Percentiles rank a stretch among this genome's conserved stretches.
These are phyloP conservation scores for Orthochromis indermauri DNA, from an alignment of 2,113 vertebrate genomes.

Conservation along the genomic window DNA sequence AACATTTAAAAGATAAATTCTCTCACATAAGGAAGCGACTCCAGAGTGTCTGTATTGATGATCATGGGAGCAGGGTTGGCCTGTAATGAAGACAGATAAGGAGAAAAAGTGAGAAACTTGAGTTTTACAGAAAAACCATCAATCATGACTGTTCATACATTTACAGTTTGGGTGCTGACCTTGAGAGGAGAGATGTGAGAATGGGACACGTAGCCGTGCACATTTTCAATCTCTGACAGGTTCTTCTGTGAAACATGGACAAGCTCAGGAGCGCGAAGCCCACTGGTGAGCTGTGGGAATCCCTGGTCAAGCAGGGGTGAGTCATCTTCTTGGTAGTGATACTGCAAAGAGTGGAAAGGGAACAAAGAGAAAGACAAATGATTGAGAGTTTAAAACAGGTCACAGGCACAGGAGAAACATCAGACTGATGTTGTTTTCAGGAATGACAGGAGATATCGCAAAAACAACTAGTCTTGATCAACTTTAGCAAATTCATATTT, in stretches of 20 bases:
- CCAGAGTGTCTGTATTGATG: constrained; percentile 96
- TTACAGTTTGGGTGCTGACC: constrained; percentile 63
- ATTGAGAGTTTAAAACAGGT: neutral
- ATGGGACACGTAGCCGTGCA: constrained; percentile 93
- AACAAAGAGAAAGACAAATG: neutral
- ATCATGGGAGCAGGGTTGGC: constrained; percentile 94
- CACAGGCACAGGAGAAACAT: neutral
- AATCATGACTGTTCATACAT: constrained; percentile 12
- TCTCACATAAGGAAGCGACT: constrained; percentile 95
- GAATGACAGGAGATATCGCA: fast-evolving
- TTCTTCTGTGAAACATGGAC: constrained; percentile 97
- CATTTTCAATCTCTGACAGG: constrained; percentile 94
- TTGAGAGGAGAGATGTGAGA: constrained; percentile 95
- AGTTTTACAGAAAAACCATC: neutral
- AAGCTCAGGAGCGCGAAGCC: constrained; percentile 87
- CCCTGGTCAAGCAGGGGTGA: constrained; percentile 81
- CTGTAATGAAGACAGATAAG: constrained; percentile 61
- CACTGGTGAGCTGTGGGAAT: constrained; percentile 84
- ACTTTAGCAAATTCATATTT: neutral
- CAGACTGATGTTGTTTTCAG: neutral
- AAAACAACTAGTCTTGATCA: neutral
- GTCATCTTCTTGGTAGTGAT: constrained; percentile 93
- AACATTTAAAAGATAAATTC: neutral
- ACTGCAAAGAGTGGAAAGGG: constrained; percentile 68
- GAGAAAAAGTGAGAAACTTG: neutral